Conservation (phyloP, 2,888 invertebrate genomes). For the Alloplasta piceator region DNA sequence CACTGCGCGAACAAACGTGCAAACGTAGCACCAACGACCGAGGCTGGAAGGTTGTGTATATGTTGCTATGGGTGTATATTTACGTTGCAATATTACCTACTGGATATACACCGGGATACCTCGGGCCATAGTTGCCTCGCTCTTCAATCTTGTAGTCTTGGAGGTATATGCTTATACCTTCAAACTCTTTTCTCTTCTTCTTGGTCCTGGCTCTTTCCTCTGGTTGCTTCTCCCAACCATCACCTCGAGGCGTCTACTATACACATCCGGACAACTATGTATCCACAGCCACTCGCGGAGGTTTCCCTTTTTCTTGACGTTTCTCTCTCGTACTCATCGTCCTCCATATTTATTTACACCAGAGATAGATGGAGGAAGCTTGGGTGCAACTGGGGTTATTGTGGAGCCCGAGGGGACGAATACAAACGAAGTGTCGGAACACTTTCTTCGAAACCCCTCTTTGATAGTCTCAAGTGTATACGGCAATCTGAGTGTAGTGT, state of each 20-base stretch:
- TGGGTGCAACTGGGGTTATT: conserved; percentile 39
- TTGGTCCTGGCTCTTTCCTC: not conserved
- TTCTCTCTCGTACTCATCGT: conserved; percentile 14
- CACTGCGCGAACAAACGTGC: conserved; percentile 47
- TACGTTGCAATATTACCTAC: conserved; percentile 3
- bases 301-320: conserved; percentile 4
- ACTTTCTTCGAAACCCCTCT: not conserved
- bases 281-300: conserved; percentile 17
- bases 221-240: too few species aligned
- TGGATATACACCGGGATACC: not conserved
- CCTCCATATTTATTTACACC: too few species aligned
- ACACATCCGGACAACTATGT: conserved; percentile 11
- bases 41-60: conserved; percentile 40
- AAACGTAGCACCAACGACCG: conserved; percentile 46
- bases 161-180: conserved; percentile 33
- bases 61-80: conserved; percentile 2
- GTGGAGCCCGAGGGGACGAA: conserved; percentile 38
- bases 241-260: not conserved
- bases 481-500: not conserved
- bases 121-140: not conserved
- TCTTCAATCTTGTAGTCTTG: conserved; percentile 40
- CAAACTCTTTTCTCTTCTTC: not conserved
- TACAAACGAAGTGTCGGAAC: conserved; percentile 2
- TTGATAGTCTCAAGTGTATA: not conserved
- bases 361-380: conserved; percentile 2